Evolutionary conservation across 2,797 vertebrate species (phyloP).

Genomic region (Lepidocolaptes lacrymiger): DNA sequence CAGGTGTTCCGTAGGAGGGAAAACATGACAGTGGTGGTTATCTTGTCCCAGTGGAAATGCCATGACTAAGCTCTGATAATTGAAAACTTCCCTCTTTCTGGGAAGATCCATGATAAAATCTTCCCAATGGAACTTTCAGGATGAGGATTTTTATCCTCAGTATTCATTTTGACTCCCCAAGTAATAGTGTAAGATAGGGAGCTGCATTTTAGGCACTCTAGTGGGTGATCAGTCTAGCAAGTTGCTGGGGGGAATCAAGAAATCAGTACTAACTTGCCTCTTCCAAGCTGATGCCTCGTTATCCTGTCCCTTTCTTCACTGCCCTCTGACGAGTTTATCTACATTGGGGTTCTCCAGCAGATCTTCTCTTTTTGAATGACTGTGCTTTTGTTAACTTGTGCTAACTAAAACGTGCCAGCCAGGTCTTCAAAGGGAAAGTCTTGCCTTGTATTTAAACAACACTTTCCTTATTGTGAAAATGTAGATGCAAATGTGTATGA

Average conservation of each 20-base stretch:
- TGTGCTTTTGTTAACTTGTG: neutral
- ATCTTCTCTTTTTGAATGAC: neutral
- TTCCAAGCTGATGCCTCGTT: neutral
- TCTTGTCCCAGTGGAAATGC: neutral
- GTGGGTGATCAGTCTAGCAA: neutral
- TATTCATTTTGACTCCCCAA: neutral
- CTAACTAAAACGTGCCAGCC: neutral
- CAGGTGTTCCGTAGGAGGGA: neutral
- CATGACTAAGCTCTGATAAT: neutral
- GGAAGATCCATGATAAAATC: neutral
- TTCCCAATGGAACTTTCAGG: neutral
- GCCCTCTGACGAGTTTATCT: neutral
- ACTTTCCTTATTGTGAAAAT: neutral
- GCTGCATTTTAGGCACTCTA: neutral
- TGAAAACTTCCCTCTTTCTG: neutral
- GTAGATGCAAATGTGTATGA: neutral
- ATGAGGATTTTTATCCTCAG: neutral
- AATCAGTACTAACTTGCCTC: neutral
- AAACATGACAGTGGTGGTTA: neutral
- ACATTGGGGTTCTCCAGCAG: neutral
- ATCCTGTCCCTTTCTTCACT: neutral
- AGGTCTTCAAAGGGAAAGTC: neutral
- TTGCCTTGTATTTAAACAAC: neutral
- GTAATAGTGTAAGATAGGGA: neutral
- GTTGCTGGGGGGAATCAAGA: neutral